Base-by-base conservation (phyloP, 2,888 invertebrate genomes). In the Norana najaformis region DNA sequence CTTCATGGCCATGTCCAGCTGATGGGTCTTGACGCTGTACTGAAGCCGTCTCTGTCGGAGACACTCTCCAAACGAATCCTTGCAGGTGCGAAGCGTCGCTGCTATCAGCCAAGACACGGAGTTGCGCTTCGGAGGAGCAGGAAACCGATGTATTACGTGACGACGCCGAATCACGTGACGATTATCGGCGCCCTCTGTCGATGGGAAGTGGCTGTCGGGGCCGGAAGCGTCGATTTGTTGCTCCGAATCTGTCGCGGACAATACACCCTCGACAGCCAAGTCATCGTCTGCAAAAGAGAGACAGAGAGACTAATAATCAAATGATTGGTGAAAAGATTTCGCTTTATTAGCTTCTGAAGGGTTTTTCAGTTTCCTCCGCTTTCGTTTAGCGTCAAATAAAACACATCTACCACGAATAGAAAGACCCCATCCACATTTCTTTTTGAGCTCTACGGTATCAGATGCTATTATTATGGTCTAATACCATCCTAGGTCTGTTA, bases 101-200 rank as follows among this genome's bases (percentile, higher is more conserved):
- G 90, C 88, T 14, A 90, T 39, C 53, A 90, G 37, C 90, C 90
- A 90, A 35, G 90, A 90, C 88, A 90, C 90, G 14, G 90, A 90
- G 53, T 88, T 90, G 23, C 88, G 37, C 90, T 90, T 90, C 34
- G 88, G 39, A 11, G 37, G n/a, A 36, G 20, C 18, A 23, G 85
- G 85, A 37, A 37, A 23, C 14, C 3, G 85, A 36, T 18, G 36
- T 20, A 37, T 36, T 35, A 36, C 85, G 85, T 85, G 85, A 85
- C 37, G 85, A 85, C 85, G 85, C 23, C 85, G 85, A 37, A 85
- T 36, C 85, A 85, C 85, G 85, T 85, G 85, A 85, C 85, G 36
- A 8, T 85, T 23, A 36, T 35, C 16, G 35, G 36, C 85, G 85
- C 37, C 36, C 85, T 35, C 85, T 85, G 85, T 69, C 69, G 69